Conservation (phyloP, 2,797 vertebrate genomes). For the Sylvia borin region DNA sequence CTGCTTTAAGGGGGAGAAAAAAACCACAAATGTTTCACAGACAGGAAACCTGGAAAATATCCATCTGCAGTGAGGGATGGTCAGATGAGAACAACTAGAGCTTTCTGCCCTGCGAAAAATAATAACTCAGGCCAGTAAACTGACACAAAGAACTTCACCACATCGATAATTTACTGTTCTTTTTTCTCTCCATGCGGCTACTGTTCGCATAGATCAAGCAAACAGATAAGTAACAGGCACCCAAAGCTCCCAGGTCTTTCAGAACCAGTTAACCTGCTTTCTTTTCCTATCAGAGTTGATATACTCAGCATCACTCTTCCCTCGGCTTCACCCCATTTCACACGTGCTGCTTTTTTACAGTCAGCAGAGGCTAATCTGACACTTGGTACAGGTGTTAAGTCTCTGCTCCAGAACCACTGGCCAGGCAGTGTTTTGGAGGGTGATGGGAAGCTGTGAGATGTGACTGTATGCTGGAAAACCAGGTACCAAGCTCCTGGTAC, state of each 20-base stretch:
- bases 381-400: not conserved
- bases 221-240: not conserved
- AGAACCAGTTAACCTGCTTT: not conserved
- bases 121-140: not conserved
- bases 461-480: rapidly evolving
- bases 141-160: not conserved
- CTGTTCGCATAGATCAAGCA: not conserved
- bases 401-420: not conserved
- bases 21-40: not conserved
- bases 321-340: not conserved
- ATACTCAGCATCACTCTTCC: not conserved
- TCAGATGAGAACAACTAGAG: not conserved
- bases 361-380: not conserved
- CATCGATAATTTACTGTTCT: not conserved
- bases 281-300: not conserved
- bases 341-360: not conserved
- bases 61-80: not conserved
- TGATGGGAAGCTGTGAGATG: not conserved
- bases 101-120: not conserved
- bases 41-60: slow-evolving; percentile 38
- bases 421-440: not conserved
- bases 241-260: not conserved
- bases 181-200: not conserved
- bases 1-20: slow-evolving; percentile 11
- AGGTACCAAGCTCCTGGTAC: not conserved